Evolutionary conservation across 2,888 invertebrate species (phyloP).

Genomic region (Dicranocentrus wangi): DNA sequence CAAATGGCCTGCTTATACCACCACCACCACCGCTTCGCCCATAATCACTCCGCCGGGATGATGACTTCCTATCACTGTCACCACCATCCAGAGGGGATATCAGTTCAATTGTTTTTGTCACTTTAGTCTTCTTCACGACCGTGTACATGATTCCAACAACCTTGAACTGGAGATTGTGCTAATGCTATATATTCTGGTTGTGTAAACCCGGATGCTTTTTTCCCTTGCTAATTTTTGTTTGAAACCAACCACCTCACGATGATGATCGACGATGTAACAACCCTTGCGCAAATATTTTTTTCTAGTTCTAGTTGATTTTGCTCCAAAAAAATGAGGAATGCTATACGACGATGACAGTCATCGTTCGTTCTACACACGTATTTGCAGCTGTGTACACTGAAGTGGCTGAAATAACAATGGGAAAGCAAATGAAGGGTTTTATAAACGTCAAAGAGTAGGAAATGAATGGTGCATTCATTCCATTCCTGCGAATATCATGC

Average conservation of each 20-base stretch:
- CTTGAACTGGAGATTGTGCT: constrained; percentile 47
- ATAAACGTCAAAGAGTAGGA: constrained; percentile 54
- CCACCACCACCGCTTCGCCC: not conserved
- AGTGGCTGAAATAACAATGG: constrained; percentile 46
- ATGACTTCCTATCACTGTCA: constrained; percentile 9
- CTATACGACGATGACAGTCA: constrained; percentile 20
- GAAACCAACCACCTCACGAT: not conserved
- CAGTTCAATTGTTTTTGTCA: constrained; percentile 54
- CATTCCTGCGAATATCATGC: constrained; percentile 23
- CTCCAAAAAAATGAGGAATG: not conserved
- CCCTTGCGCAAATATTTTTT: not conserved
- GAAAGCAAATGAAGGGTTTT: constrained; percentile 41
- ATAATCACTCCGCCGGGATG: constrained; percentile 23
- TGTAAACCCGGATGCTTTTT: constrained; percentile 20
- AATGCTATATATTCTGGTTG: not conserved
- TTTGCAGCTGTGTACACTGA: constrained; percentile 52
- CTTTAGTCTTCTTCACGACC: constrained; percentile 52
- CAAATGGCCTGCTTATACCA: constrained; percentile 1
- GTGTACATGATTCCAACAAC: constrained; percentile 45
- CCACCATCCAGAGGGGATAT: constrained; percentile 28
- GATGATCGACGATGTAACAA: too few relatives aligned
- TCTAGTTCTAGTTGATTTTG: not conserved
- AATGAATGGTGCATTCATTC: constrained; percentile 55
- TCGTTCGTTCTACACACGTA: not conserved
- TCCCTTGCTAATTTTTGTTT: constrained; percentile 14